Conservation (phyloP, 2,888 invertebrate species). For the Mesorhabditis belari region DNA sequence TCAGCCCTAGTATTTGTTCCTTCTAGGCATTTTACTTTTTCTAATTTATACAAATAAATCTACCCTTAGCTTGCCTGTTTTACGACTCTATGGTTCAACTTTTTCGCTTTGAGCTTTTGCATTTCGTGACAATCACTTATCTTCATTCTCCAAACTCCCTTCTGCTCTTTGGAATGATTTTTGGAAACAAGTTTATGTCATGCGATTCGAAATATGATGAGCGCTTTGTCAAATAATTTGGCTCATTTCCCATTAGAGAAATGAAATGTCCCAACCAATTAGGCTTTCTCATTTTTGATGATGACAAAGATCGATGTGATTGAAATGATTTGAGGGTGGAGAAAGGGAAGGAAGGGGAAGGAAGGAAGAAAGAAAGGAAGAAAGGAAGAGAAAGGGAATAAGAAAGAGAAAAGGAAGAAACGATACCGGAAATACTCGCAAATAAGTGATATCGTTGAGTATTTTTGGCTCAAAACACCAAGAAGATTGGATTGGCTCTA, state of each 20-base stretch:
- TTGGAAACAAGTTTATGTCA: too few species aligned
- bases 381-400: conserved; percentile 5
- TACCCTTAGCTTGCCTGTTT: too few species aligned
- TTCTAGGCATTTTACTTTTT: too few species aligned
- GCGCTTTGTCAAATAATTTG: background rate
- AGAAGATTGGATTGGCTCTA: too few species aligned
- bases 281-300: background rate
- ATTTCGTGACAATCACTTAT: too few species aligned
- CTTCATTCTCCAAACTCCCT: too few species aligned
- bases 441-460: background rate
- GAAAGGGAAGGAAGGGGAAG: background rate
- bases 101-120: too few species aligned
- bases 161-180: too few species aligned
- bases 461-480: background rate
- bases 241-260: background rate
- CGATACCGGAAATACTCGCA: background rate
- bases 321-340: background rate
- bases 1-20: too few species aligned
- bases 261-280: background rate
- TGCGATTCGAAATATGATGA: too few species aligned
- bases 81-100: too few species aligned
- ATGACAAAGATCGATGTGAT: background rate
- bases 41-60: too few species aligned
- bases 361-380: conserved; percentile 2
- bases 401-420: conserved; percentile 1